A percentile compares a stretch with the other conserved stretches of the same genome.
These are phyloP conservation scores for Eupithecia insigniata DNA, from an alignment of 2,888 invertebrate species.

Conservation along the genomic window DNA sequence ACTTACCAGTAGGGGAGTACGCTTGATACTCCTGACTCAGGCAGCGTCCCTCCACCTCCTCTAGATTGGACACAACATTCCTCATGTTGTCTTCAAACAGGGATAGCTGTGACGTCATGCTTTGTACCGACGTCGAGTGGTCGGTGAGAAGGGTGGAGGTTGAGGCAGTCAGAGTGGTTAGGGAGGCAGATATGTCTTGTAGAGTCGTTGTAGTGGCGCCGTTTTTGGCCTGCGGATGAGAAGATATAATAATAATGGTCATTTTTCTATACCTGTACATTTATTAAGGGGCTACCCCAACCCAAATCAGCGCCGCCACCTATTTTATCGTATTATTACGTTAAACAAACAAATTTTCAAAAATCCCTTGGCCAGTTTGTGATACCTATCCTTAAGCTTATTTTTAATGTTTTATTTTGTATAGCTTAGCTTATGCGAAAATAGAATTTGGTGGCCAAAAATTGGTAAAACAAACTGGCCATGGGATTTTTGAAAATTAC, in stretches of 20 bases:
- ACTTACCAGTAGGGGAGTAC: conserved; percentile 73
- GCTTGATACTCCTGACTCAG: conserved; percentile 64
- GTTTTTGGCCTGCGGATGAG: conserved; percentile 47
- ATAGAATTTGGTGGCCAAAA: too few species aligned
- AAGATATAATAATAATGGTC: background rate
- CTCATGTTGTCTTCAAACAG: conserved; percentile 38
- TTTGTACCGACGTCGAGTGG: background rate
- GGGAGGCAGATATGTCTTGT: background rate
- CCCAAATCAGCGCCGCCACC: too few species aligned
- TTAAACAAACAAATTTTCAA: too few species aligned
- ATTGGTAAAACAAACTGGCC: too few species aligned
- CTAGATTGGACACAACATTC: conserved; percentile 43
- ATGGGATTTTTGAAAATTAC: too few species aligned
- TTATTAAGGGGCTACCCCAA: too few species aligned
- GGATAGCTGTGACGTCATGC: conserved; percentile 26
- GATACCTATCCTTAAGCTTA: too few species aligned
- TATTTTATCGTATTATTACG: too few species aligned
- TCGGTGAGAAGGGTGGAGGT: background rate
- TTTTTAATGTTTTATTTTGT: too few species aligned
- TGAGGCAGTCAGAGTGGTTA: background rate
- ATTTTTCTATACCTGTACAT: too few species aligned
- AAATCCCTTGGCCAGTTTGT: too few species aligned
- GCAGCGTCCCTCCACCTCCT: conserved; percentile 58
- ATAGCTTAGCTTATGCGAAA: too few species aligned
- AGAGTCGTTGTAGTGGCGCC: conserved; percentile 31